Evolutionary conservation across 2,888 invertebrate species (phyloP), one percentile per base, ranked within the genome.

Genomic region (Heliconius cydno): DNA sequence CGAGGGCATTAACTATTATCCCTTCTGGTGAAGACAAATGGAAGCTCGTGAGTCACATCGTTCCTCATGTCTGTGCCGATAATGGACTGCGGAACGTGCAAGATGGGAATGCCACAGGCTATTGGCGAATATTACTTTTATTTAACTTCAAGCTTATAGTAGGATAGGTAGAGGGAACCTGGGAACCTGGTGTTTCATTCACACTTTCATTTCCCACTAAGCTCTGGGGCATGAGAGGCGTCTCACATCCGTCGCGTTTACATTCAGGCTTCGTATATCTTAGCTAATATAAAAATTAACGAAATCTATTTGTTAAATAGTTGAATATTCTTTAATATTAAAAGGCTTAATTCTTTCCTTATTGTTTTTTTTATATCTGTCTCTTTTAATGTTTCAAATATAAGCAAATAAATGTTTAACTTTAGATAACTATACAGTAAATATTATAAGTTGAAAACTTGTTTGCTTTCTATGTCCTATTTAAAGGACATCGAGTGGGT

Each of bases 1-100:
- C 67, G 28, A 77, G 41, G 52, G 63, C 73, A 77, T 80, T 70
- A 77, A 77, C 77, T 70, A 70, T 77, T 77, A 74, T 74, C 74
- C 74, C 70, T 63, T 71, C 81, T 74, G 77, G 78, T 74, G 73
- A 81, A 82, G 84, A 85, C 84, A 86, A 89, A 89, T 88, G 86
- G 86, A 85, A 85, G 86, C 87, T 87, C 30, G 78, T 52, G 74
- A 78, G 78, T 78, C 78, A 68, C 74, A 66, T 86, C 85, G 87
- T 82, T 82, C 86, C 82, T 78, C 78, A 82, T 75, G 85, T 86
- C 85, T 87, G 80, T 60, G 65, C 71, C 78, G 80, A 81, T 82
- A 84, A 83, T 83, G 82, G 80, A 80, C 78, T 79, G 46, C 34
- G 66, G 75, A 74, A 66, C 80, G 65, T 80, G 73, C 72, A 34